Conservation (phyloP, 1,140 invertebrate genomes). For the Phthorimaea operculella region DNA sequence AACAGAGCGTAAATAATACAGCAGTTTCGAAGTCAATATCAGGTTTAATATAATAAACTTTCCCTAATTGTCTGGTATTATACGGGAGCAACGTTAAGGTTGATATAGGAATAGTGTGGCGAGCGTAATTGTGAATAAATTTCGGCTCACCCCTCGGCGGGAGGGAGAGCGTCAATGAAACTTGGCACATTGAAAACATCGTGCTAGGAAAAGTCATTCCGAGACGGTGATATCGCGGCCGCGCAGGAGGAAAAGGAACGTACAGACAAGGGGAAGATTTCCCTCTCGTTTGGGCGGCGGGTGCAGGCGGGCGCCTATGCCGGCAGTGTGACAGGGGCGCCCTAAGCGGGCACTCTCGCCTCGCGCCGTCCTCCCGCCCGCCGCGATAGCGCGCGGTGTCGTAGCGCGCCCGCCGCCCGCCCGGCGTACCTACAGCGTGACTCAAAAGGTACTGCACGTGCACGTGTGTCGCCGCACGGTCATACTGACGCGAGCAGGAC, state of each 20-base stretch:
- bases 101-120: not conserved
- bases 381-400: too few species aligned
- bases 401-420: too few species aligned
- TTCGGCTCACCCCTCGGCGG: constrained; percentile 25
- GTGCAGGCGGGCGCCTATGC: constrained; percentile 13
- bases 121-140: constrained; percentile 23
- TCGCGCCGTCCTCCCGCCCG: not conserved
- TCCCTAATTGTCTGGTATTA: too few species aligned
- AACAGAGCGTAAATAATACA: too few species aligned
- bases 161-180: constrained; percentile 44
- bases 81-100: too few species aligned
- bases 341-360: constrained; percentile 5
- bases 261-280: constrained; percentile 35
- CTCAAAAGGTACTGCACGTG: too few species aligned
- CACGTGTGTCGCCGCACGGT: too few species aligned
- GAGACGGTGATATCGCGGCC: constrained; percentile 23
- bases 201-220: constrained; percentile 31
- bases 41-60: too few species aligned
- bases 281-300: constrained; percentile 40
- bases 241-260: constrained; percentile 15
- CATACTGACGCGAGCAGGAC: too few species aligned
- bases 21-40: too few species aligned
- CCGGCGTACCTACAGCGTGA: too few species aligned
- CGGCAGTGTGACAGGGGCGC: constrained; percentile 28
- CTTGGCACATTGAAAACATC: constrained; percentile 38